These are phyloP conservation scores for Pagetopsis macropterus DNA, from an alignment of 2,797 vertebrate species.

Conservation along the genomic window DNA sequence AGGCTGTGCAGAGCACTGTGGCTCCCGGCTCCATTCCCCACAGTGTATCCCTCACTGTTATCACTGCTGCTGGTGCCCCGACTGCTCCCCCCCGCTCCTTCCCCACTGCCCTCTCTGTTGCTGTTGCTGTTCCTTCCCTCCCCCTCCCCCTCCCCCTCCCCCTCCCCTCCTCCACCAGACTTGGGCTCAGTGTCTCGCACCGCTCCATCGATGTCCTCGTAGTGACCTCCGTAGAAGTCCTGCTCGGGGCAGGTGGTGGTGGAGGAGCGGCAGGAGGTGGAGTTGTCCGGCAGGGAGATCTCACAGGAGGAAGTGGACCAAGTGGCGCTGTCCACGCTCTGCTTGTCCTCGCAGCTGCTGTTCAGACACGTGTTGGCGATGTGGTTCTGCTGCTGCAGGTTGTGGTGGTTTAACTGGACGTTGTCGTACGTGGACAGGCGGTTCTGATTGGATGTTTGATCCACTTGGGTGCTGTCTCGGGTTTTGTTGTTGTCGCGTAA, in stretches of 20 bases:
- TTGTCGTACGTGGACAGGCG: slow-evolving; percentile 98
- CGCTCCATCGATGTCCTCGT: slow-evolving; percentile 89
- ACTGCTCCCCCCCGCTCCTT: slow-evolving; percentile 77
- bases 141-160: slow-evolving; percentile 46
- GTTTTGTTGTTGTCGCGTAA: slow-evolving; percentile 87
- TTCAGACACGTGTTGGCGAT: slow-evolving; percentile 68
- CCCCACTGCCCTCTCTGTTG: slow-evolving; percentile 58
- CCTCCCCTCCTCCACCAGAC: slow-evolving; percentile 63
- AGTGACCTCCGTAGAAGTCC: slow-evolving; percentile 90
- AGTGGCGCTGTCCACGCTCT: slow-evolving; percentile 97
- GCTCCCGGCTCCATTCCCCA: slow-evolving; percentile 80
- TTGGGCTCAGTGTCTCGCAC: slow-evolving; percentile 82
- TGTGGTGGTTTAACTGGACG: slow-evolving; percentile 91
- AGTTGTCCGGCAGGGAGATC: slow-evolving; percentile 96
- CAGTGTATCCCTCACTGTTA: slow-evolving; percentile 88
- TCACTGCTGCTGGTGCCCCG: slow-evolving; percentile 91
- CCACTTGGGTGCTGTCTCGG: slow-evolving; percentile 77
- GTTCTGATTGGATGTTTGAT: slow-evolving; percentile 86
- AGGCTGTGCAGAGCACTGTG: slow-evolving; percentile 96
- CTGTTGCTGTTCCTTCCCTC: slow-evolving; percentile 47
- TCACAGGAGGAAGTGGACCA: slow-evolving; percentile 99
- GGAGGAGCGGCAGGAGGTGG: slow-evolving; percentile 95
- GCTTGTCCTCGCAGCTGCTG: slow-evolving; percentile 93
- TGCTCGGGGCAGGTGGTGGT: slow-evolving; percentile 97
- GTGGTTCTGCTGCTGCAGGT: slow-evolving; percentile 73